phyloP scores from a whole-genome alignment of 2,113 vertebrate genomes.

The Fukomys damarensis region DNA sequence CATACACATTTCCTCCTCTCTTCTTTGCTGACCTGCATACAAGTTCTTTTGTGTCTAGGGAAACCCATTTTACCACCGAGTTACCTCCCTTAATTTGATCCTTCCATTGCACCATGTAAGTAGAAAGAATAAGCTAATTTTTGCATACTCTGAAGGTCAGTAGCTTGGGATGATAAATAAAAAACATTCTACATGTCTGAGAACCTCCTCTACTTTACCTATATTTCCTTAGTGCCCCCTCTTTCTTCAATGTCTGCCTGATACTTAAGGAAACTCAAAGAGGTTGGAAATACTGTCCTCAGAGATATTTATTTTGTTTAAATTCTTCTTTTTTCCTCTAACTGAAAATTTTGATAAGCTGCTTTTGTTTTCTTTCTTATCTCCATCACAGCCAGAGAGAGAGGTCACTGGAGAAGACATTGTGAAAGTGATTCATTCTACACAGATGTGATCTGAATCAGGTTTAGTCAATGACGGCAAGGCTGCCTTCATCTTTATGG shows the following conservation, averaged over 20 bases:
- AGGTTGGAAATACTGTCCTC: constrained; percentile 32
- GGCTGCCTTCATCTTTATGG: constrained; percentile 63
- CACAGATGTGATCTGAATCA: constrained; percentile 59
- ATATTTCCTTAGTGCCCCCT: not conserved
- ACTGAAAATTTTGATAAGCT: constrained; percentile 56
- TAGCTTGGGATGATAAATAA: constrained; percentile 21
- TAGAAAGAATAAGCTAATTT: not conserved
- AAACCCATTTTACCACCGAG: not conserved
- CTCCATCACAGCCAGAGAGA: constrained; percentile 13
- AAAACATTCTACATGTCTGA: not conserved
- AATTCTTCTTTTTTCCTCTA: constrained; percentile 23
- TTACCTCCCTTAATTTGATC: constrained; percentile 29
- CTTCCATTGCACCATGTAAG: constrained; percentile 33
- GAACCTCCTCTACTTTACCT: not conserved
- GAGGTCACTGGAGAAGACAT: constrained; percentile 44
- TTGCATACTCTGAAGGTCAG: not conserved
- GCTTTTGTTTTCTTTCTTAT: constrained; percentile 62
- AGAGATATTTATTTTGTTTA: constrained; percentile 52
- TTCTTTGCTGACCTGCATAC: not conserved
- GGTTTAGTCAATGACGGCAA: constrained; percentile 50
- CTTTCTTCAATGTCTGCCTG: constrained; percentile 8
- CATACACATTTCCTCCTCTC: not conserved
- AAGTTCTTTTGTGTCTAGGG: constrained; percentile 42
- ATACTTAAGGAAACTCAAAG: not conserved
- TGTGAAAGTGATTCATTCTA: constrained; percentile 56